Conservation (phyloP, 2,888 invertebrate species). For the Metacarcinus magister region DNA sequence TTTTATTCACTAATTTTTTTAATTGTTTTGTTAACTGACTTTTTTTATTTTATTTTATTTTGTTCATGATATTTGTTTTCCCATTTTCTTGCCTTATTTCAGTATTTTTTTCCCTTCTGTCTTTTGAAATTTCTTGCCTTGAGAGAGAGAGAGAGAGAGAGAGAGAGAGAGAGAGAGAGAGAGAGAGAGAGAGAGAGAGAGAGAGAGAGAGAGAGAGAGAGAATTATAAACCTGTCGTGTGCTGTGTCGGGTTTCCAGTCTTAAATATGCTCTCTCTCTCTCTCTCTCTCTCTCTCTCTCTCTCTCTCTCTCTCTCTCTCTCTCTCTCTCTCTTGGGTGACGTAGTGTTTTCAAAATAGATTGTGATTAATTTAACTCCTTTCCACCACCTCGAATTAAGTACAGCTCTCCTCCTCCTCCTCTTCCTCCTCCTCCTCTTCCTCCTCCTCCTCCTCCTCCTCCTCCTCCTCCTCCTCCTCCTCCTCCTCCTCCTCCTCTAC, state of each 20-base stretch:
- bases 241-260: background rate
- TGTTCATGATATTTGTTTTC: background rate
- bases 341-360: too few relatives aligned
- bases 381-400: too few relatives aligned
- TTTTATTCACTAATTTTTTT: background rate
- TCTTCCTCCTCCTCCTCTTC: background rate
- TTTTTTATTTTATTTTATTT: background rate
- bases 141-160: background rate
- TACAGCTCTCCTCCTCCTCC: too few relatives aligned
- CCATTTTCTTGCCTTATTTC: background rate
- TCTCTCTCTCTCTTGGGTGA: too few relatives aligned
- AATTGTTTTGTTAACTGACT: background rate
- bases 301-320: background rate
- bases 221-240: background rate
- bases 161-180: background rate
- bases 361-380: background rate
- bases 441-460: slow-evolving; percentile 26
- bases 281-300: slow-evolving; percentile 21
- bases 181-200: background rate
- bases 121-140: background rate
- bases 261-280: background rate
- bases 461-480: slow-evolving; percentile 20
- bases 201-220: background rate
- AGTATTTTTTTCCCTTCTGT: background rate
- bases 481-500: background rate